Percentiles rank a stretch among this genome's conserved stretches.
Evolutionary conservation across 2,888 invertebrate genomes (phyloP).

Genomic region (Fragum sueziense): DNA sequence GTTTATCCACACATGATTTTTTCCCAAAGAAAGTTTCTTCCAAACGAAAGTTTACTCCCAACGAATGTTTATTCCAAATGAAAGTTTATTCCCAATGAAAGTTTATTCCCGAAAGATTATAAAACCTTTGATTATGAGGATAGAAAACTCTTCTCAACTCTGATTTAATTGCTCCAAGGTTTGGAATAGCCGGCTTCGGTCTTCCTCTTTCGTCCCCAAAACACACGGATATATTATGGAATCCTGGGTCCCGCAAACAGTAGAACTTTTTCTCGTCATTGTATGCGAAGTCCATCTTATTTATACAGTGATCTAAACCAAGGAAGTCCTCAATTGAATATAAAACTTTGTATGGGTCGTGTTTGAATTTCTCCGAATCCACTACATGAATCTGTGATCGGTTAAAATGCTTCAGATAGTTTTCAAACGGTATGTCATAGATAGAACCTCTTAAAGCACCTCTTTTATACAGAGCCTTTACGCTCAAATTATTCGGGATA

Average conservation of each 20-base stretch:
- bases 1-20: too few species aligned
- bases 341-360: not conserved
- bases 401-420: not conserved
- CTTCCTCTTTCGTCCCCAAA: not conserved
- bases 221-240: not conserved
- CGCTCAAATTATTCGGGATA: too few species aligned
- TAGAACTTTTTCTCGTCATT: not conserved
- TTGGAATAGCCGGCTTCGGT: not conserved
- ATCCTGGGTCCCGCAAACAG: not conserved
- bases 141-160: not conserved
- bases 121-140: constrained; percentile 1
- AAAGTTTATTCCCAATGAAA: not conserved
- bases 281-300: not conserved
- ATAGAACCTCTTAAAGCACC: too few species aligned
- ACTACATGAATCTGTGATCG: constrained; percentile 1
- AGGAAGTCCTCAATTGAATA: not conserved
- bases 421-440: not conserved
- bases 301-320: not conserved
- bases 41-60: too few species aligned
- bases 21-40: too few species aligned
- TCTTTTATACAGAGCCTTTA: too few species aligned
- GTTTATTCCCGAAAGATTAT: not conserved
- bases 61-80: too few species aligned
- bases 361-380: not conserved
- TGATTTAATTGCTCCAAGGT: not conserved